These are phyloP conservation scores for Lateolabrax maculatus DNA, from an alignment of 2,797 vertebrate species.

Conservation along the genomic window DNA sequence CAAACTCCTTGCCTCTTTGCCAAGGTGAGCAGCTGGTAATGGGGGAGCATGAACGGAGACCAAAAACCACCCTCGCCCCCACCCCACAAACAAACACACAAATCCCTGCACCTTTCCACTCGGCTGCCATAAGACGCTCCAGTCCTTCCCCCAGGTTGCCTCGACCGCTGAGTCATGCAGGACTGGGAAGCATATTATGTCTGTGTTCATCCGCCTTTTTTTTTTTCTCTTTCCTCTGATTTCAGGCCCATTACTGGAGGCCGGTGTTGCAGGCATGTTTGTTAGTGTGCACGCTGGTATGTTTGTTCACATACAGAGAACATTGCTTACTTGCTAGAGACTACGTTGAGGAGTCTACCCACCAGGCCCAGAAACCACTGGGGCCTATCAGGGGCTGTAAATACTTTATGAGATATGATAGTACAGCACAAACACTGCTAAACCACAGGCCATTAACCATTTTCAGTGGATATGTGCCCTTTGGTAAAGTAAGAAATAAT, in stretches of 20 bases:
- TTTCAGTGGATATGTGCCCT: slow-evolving; percentile 78
- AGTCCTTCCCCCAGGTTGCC: slow-evolving; percentile 61
- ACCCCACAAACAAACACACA: slow-evolving; percentile 51
- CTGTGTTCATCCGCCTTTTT: slow-evolving; percentile 52
- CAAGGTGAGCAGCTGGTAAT: slow-evolving; percentile 84
- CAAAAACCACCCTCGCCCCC: slow-evolving; percentile 33
- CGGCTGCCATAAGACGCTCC: slow-evolving; percentile 31
- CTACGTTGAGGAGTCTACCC: slow-evolving; percentile 70
- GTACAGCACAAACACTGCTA: slow-evolving; percentile 81
- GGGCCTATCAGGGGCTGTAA: slow-evolving; percentile 82
- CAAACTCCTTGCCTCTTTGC: slow-evolving; percentile 70
- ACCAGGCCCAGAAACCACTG: slow-evolving; percentile 76
- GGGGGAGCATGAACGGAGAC: slow-evolving; percentile 57
- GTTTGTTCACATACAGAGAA: slow-evolving; percentile 52
- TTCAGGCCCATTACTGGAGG: slow-evolving; percentile 67
- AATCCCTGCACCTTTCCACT: slow-evolving; percentile 62
- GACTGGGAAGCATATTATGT: slow-evolving; percentile 51
- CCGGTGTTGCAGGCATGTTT: slow-evolving; percentile 32
- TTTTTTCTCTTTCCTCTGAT: slow-evolving; percentile 41
- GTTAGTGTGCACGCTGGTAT: slow-evolving; percentile 17
- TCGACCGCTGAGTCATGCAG: slow-evolving; percentile 64
- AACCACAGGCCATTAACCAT: slow-evolving; percentile 82
- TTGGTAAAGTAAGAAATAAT: slow-evolving; percentile 83
- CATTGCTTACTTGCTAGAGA: slow-evolving; percentile 57
- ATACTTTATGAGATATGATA: slow-evolving; percentile 86